A percentile compares a stretch with the other conserved stretches of the same genome.
These are phyloP conservation scores for Antennarius striatus DNA, from an alignment of 2,113 vertebrate genomes.

Conservation along the genomic window DNA sequence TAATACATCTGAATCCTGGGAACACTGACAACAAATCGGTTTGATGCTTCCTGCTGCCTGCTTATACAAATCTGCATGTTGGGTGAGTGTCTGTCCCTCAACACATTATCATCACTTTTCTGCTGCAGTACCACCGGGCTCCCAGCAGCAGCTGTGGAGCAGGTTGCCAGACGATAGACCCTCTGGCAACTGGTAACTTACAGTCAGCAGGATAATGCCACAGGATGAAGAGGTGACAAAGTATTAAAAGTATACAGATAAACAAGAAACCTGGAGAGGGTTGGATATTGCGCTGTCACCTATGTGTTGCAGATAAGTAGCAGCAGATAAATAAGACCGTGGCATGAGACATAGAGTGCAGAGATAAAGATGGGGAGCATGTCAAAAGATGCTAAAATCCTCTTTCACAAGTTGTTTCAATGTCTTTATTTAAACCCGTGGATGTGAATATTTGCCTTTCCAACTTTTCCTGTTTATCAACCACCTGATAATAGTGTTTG, in stretches of 20 bases:
- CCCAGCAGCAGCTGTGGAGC: slow-evolving; percentile 41
- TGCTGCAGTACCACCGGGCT: slow-evolving; percentile 26
- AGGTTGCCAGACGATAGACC: slow-evolving; percentile 44
- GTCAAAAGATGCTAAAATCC: too few species aligned
- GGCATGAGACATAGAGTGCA: background rate
- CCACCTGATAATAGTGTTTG: slow-evolving; percentile 4
- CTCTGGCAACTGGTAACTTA: slow-evolving; percentile 30
- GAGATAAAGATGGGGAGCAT: background rate
- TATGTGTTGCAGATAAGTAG: slow-evolving; percentile 6
- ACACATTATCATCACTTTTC: slow-evolving; percentile 46
- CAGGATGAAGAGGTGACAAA: slow-evolving; percentile 48
- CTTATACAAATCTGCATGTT: slow-evolving; percentile 21
- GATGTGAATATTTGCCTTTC: background rate
- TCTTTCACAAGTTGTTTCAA: too few species aligned
- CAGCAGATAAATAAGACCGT: slow-evolving; percentile 5
- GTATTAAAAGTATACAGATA: slow-evolving; percentile 42
- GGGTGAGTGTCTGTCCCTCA: slow-evolving; percentile 17
- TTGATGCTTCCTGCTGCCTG: slow-evolving; percentile 24
- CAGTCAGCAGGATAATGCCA: slow-evolving; percentile 39
- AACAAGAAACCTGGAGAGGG: slow-evolving; percentile 27
- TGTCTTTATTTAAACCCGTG: too few species aligned
- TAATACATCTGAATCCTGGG: slow-evolving; percentile 1
- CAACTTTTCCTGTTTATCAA: background rate
- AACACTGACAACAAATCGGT: slow-evolving; percentile 22
- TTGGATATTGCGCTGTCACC: slow-evolving; percentile 24